phyloP scores from a whole-genome alignment of 2,797 vertebrate species.

The Podarcis lilfordi region DNA sequence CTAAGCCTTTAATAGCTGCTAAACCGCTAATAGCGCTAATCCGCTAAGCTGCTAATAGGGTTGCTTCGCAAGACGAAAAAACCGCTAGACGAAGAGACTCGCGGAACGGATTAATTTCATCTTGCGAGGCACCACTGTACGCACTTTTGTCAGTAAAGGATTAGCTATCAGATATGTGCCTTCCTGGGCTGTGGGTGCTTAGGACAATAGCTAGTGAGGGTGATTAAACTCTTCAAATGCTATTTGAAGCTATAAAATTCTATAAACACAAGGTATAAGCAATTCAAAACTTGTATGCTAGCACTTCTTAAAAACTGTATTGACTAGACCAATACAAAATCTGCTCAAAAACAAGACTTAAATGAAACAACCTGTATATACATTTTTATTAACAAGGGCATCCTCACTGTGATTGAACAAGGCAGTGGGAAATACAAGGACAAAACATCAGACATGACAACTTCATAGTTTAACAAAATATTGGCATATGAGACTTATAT shows the following conservation, averaged over 20 bases:
- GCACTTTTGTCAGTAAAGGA: not conserved
- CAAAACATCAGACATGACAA: slow-evolving; percentile 67
- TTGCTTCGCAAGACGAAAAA: too few relatives aligned
- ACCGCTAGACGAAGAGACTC: too few relatives aligned
- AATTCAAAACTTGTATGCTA: not conserved
- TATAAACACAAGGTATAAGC: not conserved
- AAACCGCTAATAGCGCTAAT: too few relatives aligned
- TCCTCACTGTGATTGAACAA: slow-evolving; percentile 73
- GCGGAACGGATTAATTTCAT: too few relatives aligned
- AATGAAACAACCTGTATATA: slow-evolving; percentile 59
- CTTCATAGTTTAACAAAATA: slow-evolving; percentile 65
- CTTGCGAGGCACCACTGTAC: too few relatives aligned
- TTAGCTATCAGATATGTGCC: too few relatives aligned
- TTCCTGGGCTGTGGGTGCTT: too few relatives aligned
- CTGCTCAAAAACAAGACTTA: not conserved
- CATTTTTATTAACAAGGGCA: slow-evolving; percentile 79
- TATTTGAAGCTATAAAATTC: not conserved
- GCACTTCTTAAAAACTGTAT: not conserved
- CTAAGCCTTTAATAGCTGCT: too few relatives aligned
- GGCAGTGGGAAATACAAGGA: slow-evolving; percentile 72
- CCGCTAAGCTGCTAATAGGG: too few relatives aligned
- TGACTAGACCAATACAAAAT: not conserved
- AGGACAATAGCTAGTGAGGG: too few relatives aligned
- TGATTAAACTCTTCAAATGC: not conserved
- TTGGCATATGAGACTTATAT: slow-evolving; percentile 63